A percentile compares a stretch with the other conserved stretches of the same genome.
Evolutionary conservation across 2,113 vertebrate genomes (phyloP).

Genomic region (Galemys pyrenaicus): DNA sequence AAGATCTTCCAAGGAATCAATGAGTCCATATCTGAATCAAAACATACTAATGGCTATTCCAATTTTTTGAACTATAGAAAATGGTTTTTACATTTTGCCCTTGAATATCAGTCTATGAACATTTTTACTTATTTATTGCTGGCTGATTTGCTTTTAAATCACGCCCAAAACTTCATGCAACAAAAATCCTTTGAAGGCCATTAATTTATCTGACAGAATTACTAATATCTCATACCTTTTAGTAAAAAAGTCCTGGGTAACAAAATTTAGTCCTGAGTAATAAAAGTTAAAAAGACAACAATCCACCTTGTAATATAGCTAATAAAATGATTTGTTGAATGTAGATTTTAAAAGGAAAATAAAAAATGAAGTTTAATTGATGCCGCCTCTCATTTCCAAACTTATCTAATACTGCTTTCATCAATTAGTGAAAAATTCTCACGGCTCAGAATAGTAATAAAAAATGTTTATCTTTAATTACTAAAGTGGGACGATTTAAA

Average conservation of each 20-base stretch:
- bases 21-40: not conserved
- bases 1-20: not conserved
- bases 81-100: not conserved
- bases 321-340: not conserved
- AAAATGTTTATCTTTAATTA: no score
- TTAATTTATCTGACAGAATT: not conserved
- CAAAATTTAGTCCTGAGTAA: not conserved
- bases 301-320: not conserved
- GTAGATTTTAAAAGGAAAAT: slow-evolving; percentile 27
- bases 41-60: not conserved
- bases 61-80: not conserved
- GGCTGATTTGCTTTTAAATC: not conserved
- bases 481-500: no score
- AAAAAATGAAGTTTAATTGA: slow-evolving; percentile 35
- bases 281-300: not conserved
- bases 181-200: not conserved
- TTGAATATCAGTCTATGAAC: not conserved
- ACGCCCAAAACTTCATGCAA: not conserved
- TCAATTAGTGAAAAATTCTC: not conserved
- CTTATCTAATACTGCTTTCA: not conserved
- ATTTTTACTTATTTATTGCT: not conserved
- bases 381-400: not conserved
- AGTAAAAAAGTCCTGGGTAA: not conserved
- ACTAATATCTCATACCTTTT: not conserved
- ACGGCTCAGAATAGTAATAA: no score